These are phyloP conservation scores for Leuciscus waleckii DNA, from an alignment of 2,797 vertebrate species.

Conservation along the genomic window DNA sequence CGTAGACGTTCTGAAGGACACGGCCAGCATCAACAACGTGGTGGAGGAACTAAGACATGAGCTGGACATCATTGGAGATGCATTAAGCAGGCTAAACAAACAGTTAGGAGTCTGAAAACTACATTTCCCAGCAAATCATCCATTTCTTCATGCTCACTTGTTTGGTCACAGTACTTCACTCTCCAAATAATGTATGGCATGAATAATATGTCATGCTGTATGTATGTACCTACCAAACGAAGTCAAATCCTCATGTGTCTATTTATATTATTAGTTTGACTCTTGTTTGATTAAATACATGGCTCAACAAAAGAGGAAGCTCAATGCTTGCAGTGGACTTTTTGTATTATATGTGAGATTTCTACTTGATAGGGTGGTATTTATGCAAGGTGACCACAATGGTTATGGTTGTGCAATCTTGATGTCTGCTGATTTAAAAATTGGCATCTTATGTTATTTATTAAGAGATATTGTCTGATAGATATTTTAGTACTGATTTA, in stretches of 20 bases:
- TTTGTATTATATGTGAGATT: slow-evolving; percentile 4
- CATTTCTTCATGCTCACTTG: background rate
- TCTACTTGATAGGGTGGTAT: background rate
- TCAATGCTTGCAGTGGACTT: slow-evolving; percentile 10
- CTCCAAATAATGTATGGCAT: background rate
- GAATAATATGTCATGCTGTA: background rate
- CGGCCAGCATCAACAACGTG: slow-evolving; percentile 87
- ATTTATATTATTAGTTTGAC: background rate
- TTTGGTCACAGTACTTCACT: background rate
- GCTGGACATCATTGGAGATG: slow-evolving; percentile 90
- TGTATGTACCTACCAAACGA: background rate
- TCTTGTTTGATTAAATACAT: background rate
- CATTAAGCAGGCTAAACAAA: slow-evolving; percentile 89
- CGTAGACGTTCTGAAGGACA: slow-evolving; percentile 91
- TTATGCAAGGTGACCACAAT: slow-evolving; percentile 34
- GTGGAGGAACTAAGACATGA: slow-evolving; percentile 93
- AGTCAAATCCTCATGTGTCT: background rate
- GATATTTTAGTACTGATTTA: slow-evolving; percentile 10
- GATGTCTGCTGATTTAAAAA: background rate
- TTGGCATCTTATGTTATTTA: slow-evolving; percentile 11
- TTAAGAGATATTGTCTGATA: background rate
- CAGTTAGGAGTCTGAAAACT: slow-evolving; percentile 81
- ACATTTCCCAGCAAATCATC: background rate
- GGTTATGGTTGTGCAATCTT: background rate
- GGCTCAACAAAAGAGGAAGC: background rate